Conservation (phyloP, 2,113 vertebrate species). For the Lathamus discolor region DNA sequence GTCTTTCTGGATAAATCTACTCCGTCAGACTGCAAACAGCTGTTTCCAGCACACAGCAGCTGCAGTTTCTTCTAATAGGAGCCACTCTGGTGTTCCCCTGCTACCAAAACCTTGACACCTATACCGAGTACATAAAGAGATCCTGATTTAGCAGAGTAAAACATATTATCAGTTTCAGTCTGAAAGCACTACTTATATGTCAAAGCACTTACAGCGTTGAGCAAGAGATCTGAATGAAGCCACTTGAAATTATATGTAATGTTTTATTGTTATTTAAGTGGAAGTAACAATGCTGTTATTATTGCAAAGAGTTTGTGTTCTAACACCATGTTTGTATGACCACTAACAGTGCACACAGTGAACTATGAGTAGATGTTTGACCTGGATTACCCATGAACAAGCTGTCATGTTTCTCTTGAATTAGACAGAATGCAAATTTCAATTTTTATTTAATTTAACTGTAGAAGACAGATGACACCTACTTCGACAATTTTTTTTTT, state of each 20-base stretch:
- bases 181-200: not conserved
- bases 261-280: not conserved
- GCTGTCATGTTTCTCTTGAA: not conserved
- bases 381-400: not conserved
- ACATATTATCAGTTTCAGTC: not conserved
- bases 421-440: not conserved
- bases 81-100: accelerated
- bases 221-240: not conserved
- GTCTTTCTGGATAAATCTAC: not conserved
- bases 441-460: not conserved
- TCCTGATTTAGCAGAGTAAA: not conserved
- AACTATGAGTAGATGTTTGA: not conserved
- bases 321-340: not conserved
- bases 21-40: not conserved
- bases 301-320: not conserved
- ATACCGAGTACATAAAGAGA: not conserved
- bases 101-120: not conserved
- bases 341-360: not conserved
- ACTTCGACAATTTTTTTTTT: not conserved
- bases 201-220: not conserved
- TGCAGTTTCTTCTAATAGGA: not conserved
- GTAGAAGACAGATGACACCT: not conserved
- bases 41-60: not conserved
- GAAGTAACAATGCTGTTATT: not conserved
- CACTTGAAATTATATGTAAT: not conserved